Conservation (phyloP, 2,797 vertebrate genomes). For the Alca torda region DNA sequence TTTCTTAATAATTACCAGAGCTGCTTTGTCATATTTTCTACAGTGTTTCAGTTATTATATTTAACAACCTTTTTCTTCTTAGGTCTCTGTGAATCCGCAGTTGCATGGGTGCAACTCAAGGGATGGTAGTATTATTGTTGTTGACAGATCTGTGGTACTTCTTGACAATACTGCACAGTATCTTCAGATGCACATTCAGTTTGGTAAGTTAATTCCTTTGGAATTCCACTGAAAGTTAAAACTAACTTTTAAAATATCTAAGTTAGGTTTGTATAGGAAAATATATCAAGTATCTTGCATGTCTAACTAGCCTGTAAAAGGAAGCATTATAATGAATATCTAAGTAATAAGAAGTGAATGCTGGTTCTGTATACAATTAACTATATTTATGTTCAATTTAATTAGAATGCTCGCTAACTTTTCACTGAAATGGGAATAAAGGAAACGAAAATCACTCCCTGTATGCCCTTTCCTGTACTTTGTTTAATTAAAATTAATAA, state of each 20-base stretch:
- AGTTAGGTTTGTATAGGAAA: not conserved
- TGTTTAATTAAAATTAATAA: not conserved
- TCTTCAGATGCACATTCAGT: slow-evolving; percentile 85
- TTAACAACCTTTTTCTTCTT: not conserved
- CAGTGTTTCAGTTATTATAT: not conserved
- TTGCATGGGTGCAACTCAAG: slow-evolving; percentile 78
- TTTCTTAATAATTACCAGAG: too few relatives aligned
- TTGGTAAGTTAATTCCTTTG: slow-evolving; percentile 79
- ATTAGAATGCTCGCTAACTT: not conserved
- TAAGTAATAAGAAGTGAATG: not conserved
- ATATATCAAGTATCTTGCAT: not conserved
- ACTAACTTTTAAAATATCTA: not conserved
- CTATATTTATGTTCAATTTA: not conserved
- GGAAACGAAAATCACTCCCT: not conserved
- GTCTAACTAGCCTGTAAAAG: not conserved
- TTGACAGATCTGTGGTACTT: slow-evolving; percentile 88
- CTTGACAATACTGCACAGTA: slow-evolving; percentile 86
- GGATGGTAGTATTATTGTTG: slow-evolving; percentile 84
- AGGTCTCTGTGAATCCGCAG: slow-evolving; percentile 81
- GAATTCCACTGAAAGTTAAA: not conserved
- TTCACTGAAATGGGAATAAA: not conserved
- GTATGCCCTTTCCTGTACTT: not conserved
- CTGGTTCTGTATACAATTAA: not conserved
- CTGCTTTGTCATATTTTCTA: not conserved
- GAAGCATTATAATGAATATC: not conserved